A percentile compares a stretch with the other conserved stretches of the same genome.
Evolutionary conservation across 2,797 vertebrate genomes (phyloP).

Genomic region (Philypnodon macrostomus): DNA sequence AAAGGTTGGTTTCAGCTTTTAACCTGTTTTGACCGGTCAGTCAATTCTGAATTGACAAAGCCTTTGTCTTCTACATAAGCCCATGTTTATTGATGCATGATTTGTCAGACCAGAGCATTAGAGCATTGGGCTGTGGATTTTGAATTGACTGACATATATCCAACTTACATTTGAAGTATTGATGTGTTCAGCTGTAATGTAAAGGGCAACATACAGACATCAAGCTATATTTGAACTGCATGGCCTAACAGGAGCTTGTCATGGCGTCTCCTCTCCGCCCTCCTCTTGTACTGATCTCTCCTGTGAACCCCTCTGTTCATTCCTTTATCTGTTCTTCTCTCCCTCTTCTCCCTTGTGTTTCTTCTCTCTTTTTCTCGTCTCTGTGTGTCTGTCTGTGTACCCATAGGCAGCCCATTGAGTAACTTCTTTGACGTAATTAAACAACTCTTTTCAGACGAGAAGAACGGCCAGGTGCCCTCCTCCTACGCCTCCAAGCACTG

Average conservation of each 20-base stretch:
- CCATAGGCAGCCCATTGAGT: constrained; percentile 95
- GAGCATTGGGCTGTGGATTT: no score
- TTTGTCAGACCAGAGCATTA: no score
- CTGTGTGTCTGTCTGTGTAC: constrained; percentile 85
- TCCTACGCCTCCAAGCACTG: constrained; percentile 86
- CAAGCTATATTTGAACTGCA: no score
- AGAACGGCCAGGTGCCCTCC: constrained; percentile 95
- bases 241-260: constrained; percentile 16
- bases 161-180: no score
- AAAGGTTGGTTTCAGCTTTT: no score
- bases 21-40: no score
- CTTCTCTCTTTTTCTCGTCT: constrained; percentile 39
- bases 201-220: no score
- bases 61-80: no score
- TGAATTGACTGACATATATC: no score
- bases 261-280: constrained; percentile 28
- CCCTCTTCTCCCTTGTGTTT: constrained; percentile 47
- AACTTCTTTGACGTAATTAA: constrained; percentile 99
- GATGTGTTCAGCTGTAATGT: no score
- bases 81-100: no score
- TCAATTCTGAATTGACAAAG: no score
- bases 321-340: constrained; percentile 80
- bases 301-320: constrained; percentile 85
- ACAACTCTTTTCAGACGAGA: constrained; percentile 99
- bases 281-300: constrained; percentile 66